Evolutionary conservation across 2,888 invertebrate genomes (phyloP).

Genomic region (Orthosia gracilis): DNA sequence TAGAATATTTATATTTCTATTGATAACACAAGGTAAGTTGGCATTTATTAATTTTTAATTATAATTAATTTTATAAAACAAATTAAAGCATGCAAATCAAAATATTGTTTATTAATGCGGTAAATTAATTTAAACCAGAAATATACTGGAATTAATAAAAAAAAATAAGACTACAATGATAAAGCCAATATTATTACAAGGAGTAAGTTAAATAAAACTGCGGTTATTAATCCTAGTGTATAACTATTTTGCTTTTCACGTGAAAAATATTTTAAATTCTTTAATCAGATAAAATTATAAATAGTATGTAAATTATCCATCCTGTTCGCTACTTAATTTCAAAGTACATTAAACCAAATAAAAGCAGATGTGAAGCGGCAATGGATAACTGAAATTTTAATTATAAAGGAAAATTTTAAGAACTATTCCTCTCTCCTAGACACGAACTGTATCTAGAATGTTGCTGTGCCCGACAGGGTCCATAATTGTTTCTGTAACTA

Average conservation of each 20-base stretch:
- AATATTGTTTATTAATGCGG: not conserved
- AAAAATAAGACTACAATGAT: not conserved
- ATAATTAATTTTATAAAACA: not conserved
- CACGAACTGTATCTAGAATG: no score
- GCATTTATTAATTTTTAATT: not conserved
- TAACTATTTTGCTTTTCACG: not conserved
- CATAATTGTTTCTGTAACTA: no score
- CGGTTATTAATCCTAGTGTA: no score
- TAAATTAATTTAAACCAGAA: not conserved
- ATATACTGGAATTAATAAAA: not conserved
- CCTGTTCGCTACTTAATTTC: not conserved
- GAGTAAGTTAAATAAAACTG: not conserved
- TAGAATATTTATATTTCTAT: conserved; percentile 71
- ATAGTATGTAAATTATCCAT: no score
- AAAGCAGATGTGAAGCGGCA: no score
- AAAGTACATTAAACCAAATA: no score
- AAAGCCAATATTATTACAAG: no score
- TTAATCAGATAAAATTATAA: no score
- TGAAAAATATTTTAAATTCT: not conserved
- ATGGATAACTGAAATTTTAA: no score
- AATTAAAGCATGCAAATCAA: not conserved
- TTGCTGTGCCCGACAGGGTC: no score
- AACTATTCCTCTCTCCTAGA: no score
- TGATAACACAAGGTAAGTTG: conserved; percentile 74
- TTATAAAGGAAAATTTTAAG: no score